Evolutionary conservation across 2,888 invertebrate genomes (phyloP).

Genomic region (Emmelina monodactyla): DNA sequence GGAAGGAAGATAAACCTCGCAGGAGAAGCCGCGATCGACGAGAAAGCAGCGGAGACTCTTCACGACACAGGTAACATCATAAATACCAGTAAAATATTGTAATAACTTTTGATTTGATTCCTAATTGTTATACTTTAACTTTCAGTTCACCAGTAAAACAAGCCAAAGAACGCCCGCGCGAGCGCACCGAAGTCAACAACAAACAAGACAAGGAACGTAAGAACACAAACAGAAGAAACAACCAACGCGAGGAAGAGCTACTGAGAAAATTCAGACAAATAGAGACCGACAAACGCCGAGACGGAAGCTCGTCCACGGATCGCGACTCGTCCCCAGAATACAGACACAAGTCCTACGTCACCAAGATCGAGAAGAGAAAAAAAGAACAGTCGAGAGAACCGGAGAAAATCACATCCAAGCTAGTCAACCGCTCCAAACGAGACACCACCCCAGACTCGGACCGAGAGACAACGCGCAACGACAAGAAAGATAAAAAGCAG

Average conservation of each 20-base stretch:
- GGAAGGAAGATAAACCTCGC: too few relatives aligned
- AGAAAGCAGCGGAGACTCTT: conserved; percentile 41
- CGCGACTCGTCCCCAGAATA: conserved; percentile 35
- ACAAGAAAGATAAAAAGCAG: conserved; percentile 26
- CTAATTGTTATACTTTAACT: too few relatives aligned
- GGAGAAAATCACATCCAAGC: conserved; percentile 20
- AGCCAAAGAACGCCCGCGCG: conserved; percentile 22
- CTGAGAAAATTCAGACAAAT: conserved; percentile 24
- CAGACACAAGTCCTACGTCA: conserved; percentile 37
- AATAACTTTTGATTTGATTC: too few relatives aligned
- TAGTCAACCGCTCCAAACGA: conserved; percentile 31
- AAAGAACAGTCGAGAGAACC: conserved; percentile 30
- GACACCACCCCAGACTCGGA: conserved; percentile 31
- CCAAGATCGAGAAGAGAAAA: conserved; percentile 38
- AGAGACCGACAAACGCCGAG: conserved; percentile 26
- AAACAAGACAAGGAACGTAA: conserved; percentile 43
- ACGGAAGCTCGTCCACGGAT: conserved; percentile 27
- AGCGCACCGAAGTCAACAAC: conserved; percentile 33
- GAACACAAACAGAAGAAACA: conserved; percentile 44
- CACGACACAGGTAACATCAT: conserved; percentile 53
- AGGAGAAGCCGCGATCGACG: conserved; percentile 27
- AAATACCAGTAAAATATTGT: too few relatives aligned
- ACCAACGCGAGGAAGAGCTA: conserved; percentile 35
- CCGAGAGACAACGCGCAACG: conserved; percentile 25
- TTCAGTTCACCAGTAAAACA: conserved; percentile 49